Percentiles rank a stretch among this genome's conserved stretches.
Conservation (phyloP, 1,140 invertebrate species). For the Ericerus pela region DNA sequence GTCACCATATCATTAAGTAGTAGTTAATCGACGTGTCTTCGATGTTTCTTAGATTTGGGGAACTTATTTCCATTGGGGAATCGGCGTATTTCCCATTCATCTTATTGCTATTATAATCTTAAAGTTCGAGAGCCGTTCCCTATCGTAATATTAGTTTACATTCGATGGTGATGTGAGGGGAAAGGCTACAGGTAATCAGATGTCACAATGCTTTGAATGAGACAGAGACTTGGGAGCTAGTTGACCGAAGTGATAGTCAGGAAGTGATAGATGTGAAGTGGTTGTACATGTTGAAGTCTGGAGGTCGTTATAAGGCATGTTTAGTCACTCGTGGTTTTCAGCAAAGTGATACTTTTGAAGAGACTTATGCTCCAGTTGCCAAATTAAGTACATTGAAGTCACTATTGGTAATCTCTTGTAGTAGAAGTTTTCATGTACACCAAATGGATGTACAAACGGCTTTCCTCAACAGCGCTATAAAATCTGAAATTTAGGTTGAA, state of each 20-base stretch:
- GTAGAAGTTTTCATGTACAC: neutral
- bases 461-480: slow-evolving; percentile 12
- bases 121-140: no score
- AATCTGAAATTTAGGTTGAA: slow-evolving; percentile 9
- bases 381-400: slow-evolving; percentile 6
- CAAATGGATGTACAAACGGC: slow-evolving; percentile 14
- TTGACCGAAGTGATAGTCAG: neutral
- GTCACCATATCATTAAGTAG: no score
- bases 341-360: slow-evolving; percentile 12
- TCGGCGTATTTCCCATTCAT: no score
- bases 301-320: slow-evolving; percentile 21
- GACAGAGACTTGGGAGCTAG: slow-evolving; percentile 21
- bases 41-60: no score
- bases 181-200: no score
- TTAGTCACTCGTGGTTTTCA: slow-evolving; percentile 24
- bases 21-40: no score
- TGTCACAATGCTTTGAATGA: slow-evolving; percentile 14
- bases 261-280: slow-evolving; percentile 18
- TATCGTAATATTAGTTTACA: no score
- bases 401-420: neutral
- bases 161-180: no score
- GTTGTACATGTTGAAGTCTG: slow-evolving; percentile 8
- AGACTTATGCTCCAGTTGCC: slow-evolving; percentile 23
- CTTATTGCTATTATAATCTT: no score
- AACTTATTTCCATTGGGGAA: no score